Conservation (phyloP, 2,888 invertebrate genomes). For the Rotaria magnacalcarata region DNA sequence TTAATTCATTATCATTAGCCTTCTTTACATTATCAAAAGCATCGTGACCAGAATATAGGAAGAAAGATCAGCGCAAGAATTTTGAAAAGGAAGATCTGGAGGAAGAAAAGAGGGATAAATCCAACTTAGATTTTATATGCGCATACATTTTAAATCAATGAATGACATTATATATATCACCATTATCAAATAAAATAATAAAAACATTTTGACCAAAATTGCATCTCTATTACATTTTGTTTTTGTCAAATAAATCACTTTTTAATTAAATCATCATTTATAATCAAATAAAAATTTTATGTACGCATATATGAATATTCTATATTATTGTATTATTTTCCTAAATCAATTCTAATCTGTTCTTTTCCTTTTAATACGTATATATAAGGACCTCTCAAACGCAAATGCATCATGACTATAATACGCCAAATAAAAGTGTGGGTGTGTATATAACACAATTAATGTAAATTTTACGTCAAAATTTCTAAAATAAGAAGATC, state of each 20-base stretch:
- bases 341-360: neutral
- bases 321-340: neutral
- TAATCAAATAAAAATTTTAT: neutral
- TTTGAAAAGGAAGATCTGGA: neutral
- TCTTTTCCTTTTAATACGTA: neutral
- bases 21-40: neutral
- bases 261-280: neutral
- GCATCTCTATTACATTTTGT: neutral
- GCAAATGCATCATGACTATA: slow-evolving; percentile 19
- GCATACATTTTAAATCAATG: neutral
- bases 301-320: neutral
- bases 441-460: neutral
- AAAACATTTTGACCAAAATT: slow-evolving; percentile 3
- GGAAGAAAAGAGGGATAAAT: neutral
- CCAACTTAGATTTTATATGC: neutral
- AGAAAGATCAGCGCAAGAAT: neutral
- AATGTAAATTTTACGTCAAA: neutral
- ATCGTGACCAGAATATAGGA: neutral
- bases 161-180: slow-evolving; percentile 16
- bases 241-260: neutral
- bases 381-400: slow-evolving; percentile 11
- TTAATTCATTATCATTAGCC: neutral
- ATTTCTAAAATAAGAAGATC: slow-evolving; percentile 18
- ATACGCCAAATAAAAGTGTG: slow-evolving; percentile 3
- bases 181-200: slow-evolving; percentile 10